phyloP scores from a whole-genome alignment of 2,797 vertebrate genomes.

The Helostoma temminkii region DNA sequence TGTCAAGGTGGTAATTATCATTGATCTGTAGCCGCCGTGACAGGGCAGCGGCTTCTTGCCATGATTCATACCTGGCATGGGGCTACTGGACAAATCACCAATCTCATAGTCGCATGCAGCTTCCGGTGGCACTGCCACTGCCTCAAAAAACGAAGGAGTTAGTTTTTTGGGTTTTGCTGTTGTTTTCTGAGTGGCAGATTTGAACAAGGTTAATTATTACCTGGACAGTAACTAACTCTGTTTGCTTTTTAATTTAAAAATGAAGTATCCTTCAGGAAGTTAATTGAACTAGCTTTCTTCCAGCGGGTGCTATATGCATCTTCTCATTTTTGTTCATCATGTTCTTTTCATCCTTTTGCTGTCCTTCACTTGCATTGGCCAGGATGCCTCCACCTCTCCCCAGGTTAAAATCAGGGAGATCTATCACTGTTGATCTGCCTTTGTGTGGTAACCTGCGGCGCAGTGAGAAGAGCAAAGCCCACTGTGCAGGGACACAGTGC shows the following conservation, averaged over 20 bases:
- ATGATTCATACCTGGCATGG: slow-evolving; percentile 92
- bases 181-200: slow-evolving; percentile 33
- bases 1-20: slow-evolving; percentile 99
- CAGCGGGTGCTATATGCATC: neutral
- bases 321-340: neutral
- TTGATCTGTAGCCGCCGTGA: slow-evolving; percentile 94
- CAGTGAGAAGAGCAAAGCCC: slow-evolving; percentile 46
- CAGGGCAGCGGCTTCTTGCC: slow-evolving; percentile 88
- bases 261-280: slow-evolving; percentile 10
- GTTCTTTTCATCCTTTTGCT: neutral
- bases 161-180: slow-evolving; percentile 12
- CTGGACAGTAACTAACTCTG: slow-evolving; percentile 7
- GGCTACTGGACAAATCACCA: slow-evolving; percentile 73
- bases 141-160: slow-evolving; percentile 52
- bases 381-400: slow-evolving; percentile 27
- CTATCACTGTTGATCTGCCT: slow-evolving; percentile 62
- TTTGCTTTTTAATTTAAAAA: neutral
- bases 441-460: slow-evolving; percentile 46
- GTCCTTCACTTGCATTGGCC: slow-evolving; percentile 19
- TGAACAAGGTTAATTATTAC: slow-evolving; percentile 27
- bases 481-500: slow-evolving; percentile 23
- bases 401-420: slow-evolving; percentile 41
- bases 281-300: slow-evolving; percentile 7
- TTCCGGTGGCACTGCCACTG: slow-evolving; percentile 59
- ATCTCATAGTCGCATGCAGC: slow-evolving; percentile 42